phyloP scores from a whole-genome alignment of 1,140 invertebrate genomes.

The Dermatophagoides farinae region DNA sequence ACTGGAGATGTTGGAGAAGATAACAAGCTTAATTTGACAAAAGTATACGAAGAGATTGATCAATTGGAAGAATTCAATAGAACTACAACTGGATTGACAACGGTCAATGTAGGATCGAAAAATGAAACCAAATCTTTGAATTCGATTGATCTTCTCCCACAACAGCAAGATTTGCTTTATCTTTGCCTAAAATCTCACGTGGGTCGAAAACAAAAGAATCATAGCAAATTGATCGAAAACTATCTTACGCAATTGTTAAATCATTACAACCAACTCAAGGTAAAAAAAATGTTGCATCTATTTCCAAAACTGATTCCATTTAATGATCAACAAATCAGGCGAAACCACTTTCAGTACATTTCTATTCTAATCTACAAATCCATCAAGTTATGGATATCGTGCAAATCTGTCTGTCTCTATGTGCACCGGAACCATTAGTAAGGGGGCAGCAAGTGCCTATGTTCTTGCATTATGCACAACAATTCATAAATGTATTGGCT shows the following conservation, averaged over 20 bases:
- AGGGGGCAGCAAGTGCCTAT: slow-evolving; percentile 29
- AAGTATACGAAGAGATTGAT: slow-evolving; percentile 49
- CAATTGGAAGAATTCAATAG: slow-evolving; percentile 60
- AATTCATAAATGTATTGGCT: slow-evolving; percentile 46
- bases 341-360: slow-evolving; percentile 47
- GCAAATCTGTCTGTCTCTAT: slow-evolving; percentile 50
- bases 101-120: slow-evolving; percentile 23
- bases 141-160: slow-evolving; percentile 20
- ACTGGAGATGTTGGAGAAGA: not conserved
- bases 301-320: not conserved
- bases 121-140: slow-evolving; percentile 17
- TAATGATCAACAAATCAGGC: slow-evolving; percentile 14
- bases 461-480: slow-evolving; percentile 34
- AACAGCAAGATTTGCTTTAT: slow-evolving; percentile 27
- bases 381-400: slow-evolving; percentile 61
- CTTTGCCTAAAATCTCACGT: slow-evolving; percentile 24
- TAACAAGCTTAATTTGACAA: not conserved
- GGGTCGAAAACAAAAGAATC: slow-evolving; percentile 21
- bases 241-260: slow-evolving; percentile 49
- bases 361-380: slow-evolving; percentile 54
- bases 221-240: slow-evolving; percentile 25
- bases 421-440: slow-evolving; percentile 35
- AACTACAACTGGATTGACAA: slow-evolving; percentile 29
- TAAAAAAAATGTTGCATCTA: slow-evolving; percentile 22
- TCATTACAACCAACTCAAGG: slow-evolving; percentile 32